Conservation (phyloP, 2,888 invertebrate genomes). For the Tyria jacobaeae region DNA sequence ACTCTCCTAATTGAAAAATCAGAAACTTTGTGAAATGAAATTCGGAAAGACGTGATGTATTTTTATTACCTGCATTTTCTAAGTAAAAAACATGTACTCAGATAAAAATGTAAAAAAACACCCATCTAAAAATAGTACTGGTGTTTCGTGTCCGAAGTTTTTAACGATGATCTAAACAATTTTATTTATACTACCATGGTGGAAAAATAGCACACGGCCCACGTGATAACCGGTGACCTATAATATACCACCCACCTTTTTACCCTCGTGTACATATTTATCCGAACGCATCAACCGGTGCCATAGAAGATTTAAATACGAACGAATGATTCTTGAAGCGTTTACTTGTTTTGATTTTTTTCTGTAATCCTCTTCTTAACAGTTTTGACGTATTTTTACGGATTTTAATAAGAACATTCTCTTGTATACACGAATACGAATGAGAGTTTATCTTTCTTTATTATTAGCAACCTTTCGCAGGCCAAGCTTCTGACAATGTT, state of each 20-base stretch:
- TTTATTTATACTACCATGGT: not conserved
- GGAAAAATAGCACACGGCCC: not conserved
- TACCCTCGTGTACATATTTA: not conserved
- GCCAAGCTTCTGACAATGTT: too few species aligned
- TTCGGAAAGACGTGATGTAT: not conserved
- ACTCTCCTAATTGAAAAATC: slow-evolving; percentile 46
- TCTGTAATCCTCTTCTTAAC: not conserved
- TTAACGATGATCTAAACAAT: not conserved
- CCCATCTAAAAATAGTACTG: not conserved
- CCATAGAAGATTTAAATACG: not conserved
- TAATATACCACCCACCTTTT: not conserved
- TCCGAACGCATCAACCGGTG: not conserved
- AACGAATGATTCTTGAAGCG: not conserved
- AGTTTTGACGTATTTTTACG: slow-evolving; percentile 12
- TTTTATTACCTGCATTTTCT: not conserved
- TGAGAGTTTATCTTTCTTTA: not conserved
- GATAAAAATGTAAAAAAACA: too few species aligned
- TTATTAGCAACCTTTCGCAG: too few species aligned
- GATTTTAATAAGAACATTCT: not conserved
- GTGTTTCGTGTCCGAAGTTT: not conserved
- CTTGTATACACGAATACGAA: not conserved
- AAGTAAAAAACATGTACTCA: not conserved
- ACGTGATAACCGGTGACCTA: not conserved
- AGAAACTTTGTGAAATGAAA: slow-evolving; percentile 19
- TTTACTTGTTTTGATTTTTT: not conserved